phyloP scores from a whole-genome alignment of 2,888 invertebrate species.

The Scaptomyza polygonia region DNA sequence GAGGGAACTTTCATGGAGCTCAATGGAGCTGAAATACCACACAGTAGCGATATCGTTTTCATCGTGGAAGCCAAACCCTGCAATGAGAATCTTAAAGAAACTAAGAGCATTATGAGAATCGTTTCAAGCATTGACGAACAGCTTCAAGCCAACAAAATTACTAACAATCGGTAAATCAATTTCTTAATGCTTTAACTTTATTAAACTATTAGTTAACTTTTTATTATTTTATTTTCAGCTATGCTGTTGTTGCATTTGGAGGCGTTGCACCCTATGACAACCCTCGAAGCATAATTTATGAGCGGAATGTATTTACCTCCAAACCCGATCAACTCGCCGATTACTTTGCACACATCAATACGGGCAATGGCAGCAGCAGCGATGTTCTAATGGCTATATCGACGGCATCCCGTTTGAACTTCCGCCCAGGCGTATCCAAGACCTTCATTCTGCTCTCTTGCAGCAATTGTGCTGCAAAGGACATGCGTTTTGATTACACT shows the following conservation, averaged over 20 bases:
- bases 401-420: constrained; percentile 89
- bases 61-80: constrained; percentile 94
- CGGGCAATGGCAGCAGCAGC: constrained; percentile 84
- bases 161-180: constrained; percentile 87
- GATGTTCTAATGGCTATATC: constrained; percentile 92
- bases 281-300: constrained; percentile 90
- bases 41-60: constrained; percentile 93
- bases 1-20: constrained; percentile 91
- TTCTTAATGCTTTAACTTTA: not conserved
- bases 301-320: constrained; percentile 88
- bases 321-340: constrained; percentile 87
- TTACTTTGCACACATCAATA: constrained; percentile 89
- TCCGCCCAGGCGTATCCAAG: constrained; percentile 93
- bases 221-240: constrained; percentile 85
- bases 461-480: constrained; percentile 88
- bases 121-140: constrained; percentile 89
- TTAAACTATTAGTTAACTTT: not conserved
- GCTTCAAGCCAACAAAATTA: constrained; percentile 87
- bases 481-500: constrained; percentile 93
- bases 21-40: constrained; percentile 86
- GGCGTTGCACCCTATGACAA: constrained; percentile 90
- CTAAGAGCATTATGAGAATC: constrained; percentile 89
- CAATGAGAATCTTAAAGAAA: constrained; percentile 88
- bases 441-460: constrained; percentile 93
- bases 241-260: constrained; percentile 92